Conservation (phyloP, 2,113 vertebrate species). For the Amphiprion ocellaris region DNA sequence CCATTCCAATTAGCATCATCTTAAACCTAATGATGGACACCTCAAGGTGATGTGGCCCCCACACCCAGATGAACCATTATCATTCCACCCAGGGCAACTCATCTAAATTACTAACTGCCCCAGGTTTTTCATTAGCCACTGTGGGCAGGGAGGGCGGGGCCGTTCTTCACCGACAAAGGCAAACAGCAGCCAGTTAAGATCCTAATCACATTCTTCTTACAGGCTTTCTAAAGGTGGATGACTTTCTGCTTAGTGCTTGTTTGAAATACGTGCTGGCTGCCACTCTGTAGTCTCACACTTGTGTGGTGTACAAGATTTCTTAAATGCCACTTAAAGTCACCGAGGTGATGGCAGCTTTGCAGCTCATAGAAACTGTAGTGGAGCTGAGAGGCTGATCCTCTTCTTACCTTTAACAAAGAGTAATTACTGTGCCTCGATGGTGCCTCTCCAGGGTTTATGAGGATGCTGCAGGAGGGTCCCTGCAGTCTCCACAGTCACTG, state of each 20-base stretch:
- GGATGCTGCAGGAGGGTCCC: conserved; percentile 32
- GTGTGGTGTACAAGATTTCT: conserved; percentile 29
- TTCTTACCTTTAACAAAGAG: conserved; percentile 57
- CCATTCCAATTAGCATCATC: conserved; percentile 99
- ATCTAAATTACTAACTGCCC: conserved; percentile 94
- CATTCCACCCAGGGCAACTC: conserved; percentile 91
- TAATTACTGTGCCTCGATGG: conserved; percentile 46
- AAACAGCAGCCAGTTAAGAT: conserved; percentile 40
- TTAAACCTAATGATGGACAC: conserved; percentile 98
- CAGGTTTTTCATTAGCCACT: conserved; percentile 90
- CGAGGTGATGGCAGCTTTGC: conserved; percentile 21
- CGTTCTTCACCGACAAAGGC: conserved; percentile 14
- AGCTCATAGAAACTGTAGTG: conserved; percentile 35
- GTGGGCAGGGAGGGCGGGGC: conserved; percentile 46
- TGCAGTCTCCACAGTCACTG: conserved; percentile 23
- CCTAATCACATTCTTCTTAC: conserved; percentile 42
- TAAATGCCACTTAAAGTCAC: conserved; percentile 11
- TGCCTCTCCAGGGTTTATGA: conserved; percentile 33
- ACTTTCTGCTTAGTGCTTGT: conserved; percentile 29
- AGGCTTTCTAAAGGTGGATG: conserved; percentile 29
- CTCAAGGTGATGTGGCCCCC: conserved; percentile 93
- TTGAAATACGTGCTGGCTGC: conserved; percentile 33
- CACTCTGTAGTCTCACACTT: conserved; percentile 34
- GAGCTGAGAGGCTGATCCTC: conserved; percentile 22
- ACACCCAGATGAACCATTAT: conserved; percentile 90